Percentiles rank a stretch among this genome's conserved stretches.
phyloP scores from a whole-genome alignment of 2,113 vertebrate species.

The Rhinopomastus cyanomelas region DNA sequence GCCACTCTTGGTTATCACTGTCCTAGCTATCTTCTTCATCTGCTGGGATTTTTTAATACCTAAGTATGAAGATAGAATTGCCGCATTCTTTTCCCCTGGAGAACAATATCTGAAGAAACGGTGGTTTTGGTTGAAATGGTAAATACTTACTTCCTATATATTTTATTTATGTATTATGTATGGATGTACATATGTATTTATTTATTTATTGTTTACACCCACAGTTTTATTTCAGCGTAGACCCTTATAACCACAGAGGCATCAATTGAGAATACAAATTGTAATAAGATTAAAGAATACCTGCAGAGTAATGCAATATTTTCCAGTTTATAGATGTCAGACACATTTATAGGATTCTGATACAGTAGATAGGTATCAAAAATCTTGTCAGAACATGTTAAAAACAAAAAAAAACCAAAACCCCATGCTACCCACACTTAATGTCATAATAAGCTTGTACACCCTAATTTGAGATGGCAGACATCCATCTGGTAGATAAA shows the following conservation, averaged over 20 bases:
- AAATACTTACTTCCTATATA: conserved; percentile 43
- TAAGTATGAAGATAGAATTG: conserved; percentile 74
- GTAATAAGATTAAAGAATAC: background rate
- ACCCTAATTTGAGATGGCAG: background rate
- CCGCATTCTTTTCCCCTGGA: conserved; percentile 60
- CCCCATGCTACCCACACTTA: background rate
- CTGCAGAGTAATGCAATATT: background rate
- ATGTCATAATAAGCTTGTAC: background rate
- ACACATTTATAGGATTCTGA: background rate
- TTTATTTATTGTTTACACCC: background rate
- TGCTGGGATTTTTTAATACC: conserved; percentile 82
- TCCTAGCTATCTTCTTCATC: conserved; percentile 77
- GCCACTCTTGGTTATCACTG: conserved; percentile 79
- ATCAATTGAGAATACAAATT: background rate
- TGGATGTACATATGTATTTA: too few relatives aligned
- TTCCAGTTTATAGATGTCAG: background rate
- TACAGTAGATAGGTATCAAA: background rate
- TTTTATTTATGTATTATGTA: too few relatives aligned
- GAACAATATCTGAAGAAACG: conserved; percentile 63
- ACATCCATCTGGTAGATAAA: background rate
- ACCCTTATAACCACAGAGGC: background rate
- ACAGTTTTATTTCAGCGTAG: background rate
- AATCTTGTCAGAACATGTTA: background rate
- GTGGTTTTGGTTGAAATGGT: conserved; percentile 85
- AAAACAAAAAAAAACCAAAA: background rate